phyloP scores from a whole-genome alignment of 2,888 invertebrate genomes.

The Eremobia ochroleuca region DNA sequence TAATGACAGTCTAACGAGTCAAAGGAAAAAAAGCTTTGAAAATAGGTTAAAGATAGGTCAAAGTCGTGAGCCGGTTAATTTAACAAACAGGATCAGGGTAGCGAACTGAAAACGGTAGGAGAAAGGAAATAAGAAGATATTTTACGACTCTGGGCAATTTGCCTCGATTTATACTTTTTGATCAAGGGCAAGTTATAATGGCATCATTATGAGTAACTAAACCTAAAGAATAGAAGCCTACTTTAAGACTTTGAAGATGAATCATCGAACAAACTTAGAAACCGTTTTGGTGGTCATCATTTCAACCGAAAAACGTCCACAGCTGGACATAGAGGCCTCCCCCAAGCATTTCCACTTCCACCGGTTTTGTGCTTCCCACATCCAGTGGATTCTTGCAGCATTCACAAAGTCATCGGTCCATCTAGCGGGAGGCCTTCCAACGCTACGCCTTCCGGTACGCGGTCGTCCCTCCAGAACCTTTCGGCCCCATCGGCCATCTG shows the following conservation, averaged over 20 bases:
- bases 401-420: not conserved
- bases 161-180: not conserved
- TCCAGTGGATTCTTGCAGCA: not conserved
- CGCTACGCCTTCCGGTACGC: not conserved
- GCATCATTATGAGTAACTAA: constrained; percentile 5
- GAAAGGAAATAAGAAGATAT: constrained; percentile 46
- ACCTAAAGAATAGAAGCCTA: not conserved
- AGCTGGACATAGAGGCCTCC: not conserved
- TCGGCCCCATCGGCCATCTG: not conserved
- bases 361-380: not conserved
- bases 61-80: constrained; percentile 53
- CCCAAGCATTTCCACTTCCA: not conserved
- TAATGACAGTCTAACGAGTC: constrained; percentile 56
- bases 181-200: constrained; percentile 19
- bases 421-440: not conserved
- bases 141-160: constrained; percentile 21
- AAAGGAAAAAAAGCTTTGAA: constrained; percentile 46
- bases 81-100: constrained; percentile 45
- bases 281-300: not conserved
- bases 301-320: not conserved
- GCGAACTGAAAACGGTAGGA: constrained; percentile 20
- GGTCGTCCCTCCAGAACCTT: not conserved
- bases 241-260: not conserved
- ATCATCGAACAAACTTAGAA: constrained; percentile 1
- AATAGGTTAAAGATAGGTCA: constrained; percentile 47